Base-by-base conservation (phyloP, 2,113 vertebrate species). In the Merops nubicus region DNA sequence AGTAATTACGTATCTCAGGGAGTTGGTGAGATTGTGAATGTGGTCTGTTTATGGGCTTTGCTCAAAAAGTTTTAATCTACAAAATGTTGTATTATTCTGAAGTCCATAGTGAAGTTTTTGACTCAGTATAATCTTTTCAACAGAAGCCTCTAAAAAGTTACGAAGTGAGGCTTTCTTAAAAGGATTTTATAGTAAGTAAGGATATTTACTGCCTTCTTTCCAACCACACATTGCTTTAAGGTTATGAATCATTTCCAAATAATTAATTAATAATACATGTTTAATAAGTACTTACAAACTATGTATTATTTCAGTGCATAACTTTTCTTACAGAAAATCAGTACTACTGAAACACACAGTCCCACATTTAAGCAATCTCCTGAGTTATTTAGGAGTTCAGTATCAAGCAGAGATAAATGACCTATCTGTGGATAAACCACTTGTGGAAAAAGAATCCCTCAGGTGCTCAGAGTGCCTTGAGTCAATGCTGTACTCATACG, bases 21-120 rank as follows among this genome's bases (percentile, higher is more conserved):
- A 91, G 29, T 18, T 83, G 74, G 28, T 85, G 62, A 60, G 51
- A 86, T 83, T 75, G 17, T 40, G 54, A 91, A 75, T 60, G 62
- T 53, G 10, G 4, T 53, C 38, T 88, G 12, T 75, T 79, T 79
- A 88, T 48, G n/a, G 51, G 6, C 6, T 91, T 72, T 70, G 6
- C 7, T 64, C 90, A 42, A 91, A 94, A 86, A 15, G 3, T 84
- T 40, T 75, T 85, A 54, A 31, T 60, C 45, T 70, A 54, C 68
- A 45, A 84, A 93, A 64, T 64, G 13, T 36, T 92, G 15, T n/a
- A 47, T 36, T 87, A 21, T 72, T 86, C n/a, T 74, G 8, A 80
- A 73, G 11, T 56, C 20, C 18, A 12, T 4, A 22, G 34, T 14
- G 50, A 81, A 2, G 5, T 54, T 92, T 78, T 89, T 73, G 15